Conservation (phyloP, 2,888 invertebrate genomes). For the Pyrocoelia pectoralis region DNA sequence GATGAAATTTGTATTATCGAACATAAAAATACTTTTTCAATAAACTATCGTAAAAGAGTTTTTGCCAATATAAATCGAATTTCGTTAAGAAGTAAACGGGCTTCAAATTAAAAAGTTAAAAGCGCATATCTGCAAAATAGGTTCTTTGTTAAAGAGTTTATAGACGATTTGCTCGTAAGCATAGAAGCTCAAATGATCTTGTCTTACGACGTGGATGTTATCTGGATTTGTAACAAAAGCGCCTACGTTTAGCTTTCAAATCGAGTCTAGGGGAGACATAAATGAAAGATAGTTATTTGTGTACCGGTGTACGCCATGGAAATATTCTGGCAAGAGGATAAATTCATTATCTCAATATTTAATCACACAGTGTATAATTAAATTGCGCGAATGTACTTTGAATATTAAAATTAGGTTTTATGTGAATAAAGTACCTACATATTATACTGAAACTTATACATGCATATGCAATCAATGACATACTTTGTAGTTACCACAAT, state of each 20-base stretch:
- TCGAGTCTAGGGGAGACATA: conserved; percentile 13
- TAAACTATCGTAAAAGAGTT: neutral
- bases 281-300: conserved; percentile 16
- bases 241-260: conserved; percentile 15
- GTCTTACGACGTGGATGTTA: conserved; percentile 11
- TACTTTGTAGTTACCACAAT: too few relatives aligned
- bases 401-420: neutral
- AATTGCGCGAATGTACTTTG: neutral
- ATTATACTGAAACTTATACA: too few relatives aligned
- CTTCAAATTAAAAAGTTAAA: neutral
- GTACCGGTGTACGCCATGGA: neutral
- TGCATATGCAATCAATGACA: too few relatives aligned
- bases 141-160: conserved; percentile 11
- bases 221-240: conserved; percentile 8
- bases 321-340: neutral
- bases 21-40: neutral
- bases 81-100: neutral
- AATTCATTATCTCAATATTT: neutral
- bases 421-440: too few relatives aligned
- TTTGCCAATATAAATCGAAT: too few relatives aligned
- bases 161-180: conserved; percentile 3
- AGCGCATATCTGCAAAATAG: neutral
- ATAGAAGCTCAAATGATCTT: conserved; percentile 3
- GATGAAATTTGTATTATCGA: neutral
- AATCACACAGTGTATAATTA: neutral